Percentiles rank a stretch among this genome's conserved stretches.
Evolutionary conservation across 1,140 invertebrate genomes (phyloP).

Genomic region (Magallana gigas): DNA sequence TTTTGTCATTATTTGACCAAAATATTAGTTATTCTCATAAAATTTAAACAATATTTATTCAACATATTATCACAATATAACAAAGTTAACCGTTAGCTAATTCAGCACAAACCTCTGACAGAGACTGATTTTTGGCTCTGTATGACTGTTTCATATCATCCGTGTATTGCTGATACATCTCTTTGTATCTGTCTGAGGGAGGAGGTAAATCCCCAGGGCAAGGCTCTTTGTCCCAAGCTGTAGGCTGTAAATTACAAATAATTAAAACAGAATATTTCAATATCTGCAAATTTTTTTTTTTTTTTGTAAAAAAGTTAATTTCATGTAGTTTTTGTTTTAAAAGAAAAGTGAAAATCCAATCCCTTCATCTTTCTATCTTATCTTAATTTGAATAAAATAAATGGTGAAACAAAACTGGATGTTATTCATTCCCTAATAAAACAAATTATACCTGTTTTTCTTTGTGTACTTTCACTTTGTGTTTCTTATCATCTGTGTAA

Average conservation of each 20-base stretch:
- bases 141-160: constrained; percentile 72
- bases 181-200: constrained; percentile 67
- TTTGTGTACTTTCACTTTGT: constrained; percentile 53
- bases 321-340: no score
- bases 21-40: no score
- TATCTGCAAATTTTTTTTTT: not conserved
- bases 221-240: constrained; percentile 73
- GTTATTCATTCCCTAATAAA: not conserved
- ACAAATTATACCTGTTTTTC: constrained; percentile 51
- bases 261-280: not conserved
- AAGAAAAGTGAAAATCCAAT: not conserved
- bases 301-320: not conserved
- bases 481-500: constrained; percentile 47
- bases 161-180: constrained; percentile 71
- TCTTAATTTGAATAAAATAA: not conserved
- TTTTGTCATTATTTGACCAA: no score
- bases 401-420: no score
- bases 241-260: constrained; percentile 57
- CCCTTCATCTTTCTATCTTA: not conserved
- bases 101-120: constrained; percentile 35
- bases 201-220: constrained; percentile 65
- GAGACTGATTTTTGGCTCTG: constrained; percentile 40
- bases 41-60: no score
- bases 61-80: no score
- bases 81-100: not conserved